Conservation (phyloP, 64 coral and sea anemone species). For the Acropora yongei region DNA sequence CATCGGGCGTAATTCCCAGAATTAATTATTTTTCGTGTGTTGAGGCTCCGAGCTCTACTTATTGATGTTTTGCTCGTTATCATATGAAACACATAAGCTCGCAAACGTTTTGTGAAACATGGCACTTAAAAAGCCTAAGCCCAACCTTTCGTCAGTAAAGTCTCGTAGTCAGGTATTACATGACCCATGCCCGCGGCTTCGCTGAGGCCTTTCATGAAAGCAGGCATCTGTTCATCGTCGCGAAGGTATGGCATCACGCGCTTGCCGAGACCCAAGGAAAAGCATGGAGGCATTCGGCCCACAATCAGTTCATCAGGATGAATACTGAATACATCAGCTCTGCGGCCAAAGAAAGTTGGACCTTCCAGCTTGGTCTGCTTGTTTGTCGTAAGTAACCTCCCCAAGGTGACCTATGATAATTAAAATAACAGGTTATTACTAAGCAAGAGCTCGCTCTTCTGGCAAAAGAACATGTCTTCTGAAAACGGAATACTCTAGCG, state of each 20-base stretch:
- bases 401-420: conserved; percentile 7
- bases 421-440: not conserved
- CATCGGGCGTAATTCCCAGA: too few species aligned
- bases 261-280: conserved; percentile 74
- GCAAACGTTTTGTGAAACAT: too few species aligned
- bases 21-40: too few species aligned
- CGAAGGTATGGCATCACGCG: conserved; percentile 66
- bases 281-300: conserved; percentile 65
- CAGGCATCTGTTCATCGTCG: conserved; percentile 69
- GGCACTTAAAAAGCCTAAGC: not conserved
- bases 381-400: conserved; percentile 58
- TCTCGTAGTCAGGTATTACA: conserved; percentile 66
- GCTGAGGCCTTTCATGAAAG: conserved; percentile 71
- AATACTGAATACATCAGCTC: conserved; percentile 49
- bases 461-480: too few species aligned
- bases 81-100: too few species aligned
- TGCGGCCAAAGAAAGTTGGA: conserved; percentile 43
- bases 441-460: too few species aligned
- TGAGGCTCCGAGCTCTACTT: too few species aligned
- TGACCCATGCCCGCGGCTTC: conserved; percentile 71
- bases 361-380: conserved; percentile 27
- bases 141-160: conserved; percentile 56
- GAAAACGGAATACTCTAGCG: too few species aligned
- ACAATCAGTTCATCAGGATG: conserved; percentile 77
- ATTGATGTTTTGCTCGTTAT: too few species aligned